Evolutionary conservation across 2,113 vertebrate species (phyloP).

Genomic region (Azemiops feae): DNA sequence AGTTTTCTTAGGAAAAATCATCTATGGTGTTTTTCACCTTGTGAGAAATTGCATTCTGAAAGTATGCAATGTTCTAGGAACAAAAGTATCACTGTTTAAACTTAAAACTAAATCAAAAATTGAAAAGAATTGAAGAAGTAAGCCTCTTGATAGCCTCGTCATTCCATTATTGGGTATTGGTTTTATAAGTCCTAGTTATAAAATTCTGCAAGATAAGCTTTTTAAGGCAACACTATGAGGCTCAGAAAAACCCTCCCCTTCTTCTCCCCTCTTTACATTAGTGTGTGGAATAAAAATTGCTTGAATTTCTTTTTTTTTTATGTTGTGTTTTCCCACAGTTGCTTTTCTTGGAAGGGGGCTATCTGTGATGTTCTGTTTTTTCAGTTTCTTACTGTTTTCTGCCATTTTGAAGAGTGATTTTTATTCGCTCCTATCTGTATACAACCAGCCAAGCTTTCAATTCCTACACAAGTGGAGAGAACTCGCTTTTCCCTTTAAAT

Average conservation of each 20-base stretch:
- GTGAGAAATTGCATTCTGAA: neutral
- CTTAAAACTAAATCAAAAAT: neutral
- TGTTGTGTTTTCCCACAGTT: neutral
- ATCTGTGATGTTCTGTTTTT: neutral
- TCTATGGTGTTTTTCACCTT: neutral
- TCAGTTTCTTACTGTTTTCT: neutral
- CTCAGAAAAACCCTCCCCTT: neutral
- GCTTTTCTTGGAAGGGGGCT: neutral
- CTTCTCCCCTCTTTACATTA: neutral
- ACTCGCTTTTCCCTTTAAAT: neutral
- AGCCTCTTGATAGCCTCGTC: neutral
- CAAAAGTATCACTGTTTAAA: neutral
- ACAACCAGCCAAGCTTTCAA: neutral
- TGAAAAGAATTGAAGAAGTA: neutral
- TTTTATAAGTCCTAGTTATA: neutral
- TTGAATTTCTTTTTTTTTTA: conserved; percentile 10
- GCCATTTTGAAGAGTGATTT: neutral
- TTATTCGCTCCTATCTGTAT: neutral
- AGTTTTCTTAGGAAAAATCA: neutral
- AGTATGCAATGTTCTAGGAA: neutral
- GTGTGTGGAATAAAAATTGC: neutral
- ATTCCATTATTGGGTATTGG: neutral
- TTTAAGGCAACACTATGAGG: neutral
- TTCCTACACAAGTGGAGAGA: neutral
- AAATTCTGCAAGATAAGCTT: neutral